phyloP scores from a whole-genome alignment of 2,888 invertebrate genomes.

The Andrena fulva region DNA sequence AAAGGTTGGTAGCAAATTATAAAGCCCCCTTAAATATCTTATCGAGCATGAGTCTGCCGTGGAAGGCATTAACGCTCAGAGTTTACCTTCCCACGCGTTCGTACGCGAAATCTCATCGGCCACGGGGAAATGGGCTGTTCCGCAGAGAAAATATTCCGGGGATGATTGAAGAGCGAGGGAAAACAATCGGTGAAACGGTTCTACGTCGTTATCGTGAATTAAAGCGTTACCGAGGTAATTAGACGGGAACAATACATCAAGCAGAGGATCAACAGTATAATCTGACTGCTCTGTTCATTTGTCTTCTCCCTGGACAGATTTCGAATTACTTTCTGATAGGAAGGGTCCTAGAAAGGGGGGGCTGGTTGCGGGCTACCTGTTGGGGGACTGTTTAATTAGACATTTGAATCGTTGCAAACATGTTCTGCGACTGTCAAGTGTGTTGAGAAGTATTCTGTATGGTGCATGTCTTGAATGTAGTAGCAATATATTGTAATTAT shows the following conservation, averaged over 20 bases:
- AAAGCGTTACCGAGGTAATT: constrained; percentile 8
- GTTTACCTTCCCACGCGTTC: constrained; percentile 1
- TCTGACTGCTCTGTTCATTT: not conserved
- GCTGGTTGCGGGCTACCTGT: no score
- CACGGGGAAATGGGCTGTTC: not conserved
- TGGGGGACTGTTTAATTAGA: no score
- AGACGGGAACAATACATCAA: constrained; percentile 3
- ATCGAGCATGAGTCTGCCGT: not conserved
- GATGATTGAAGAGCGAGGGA: not conserved
- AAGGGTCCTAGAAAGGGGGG: not conserved
- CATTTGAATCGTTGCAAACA: no score
- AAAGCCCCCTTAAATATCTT: not conserved
- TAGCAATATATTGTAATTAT: no score
- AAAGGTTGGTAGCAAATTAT: not conserved
- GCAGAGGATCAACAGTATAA: not conserved
- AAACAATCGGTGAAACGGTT: constrained; percentile 6
- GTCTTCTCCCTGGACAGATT: not conserved
- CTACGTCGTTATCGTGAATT: constrained; percentile 3
- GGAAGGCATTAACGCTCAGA: not conserved
- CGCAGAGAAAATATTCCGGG: not conserved
- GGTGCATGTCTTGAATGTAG: no score
- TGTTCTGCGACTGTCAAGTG: no score
- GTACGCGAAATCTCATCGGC: not conserved
- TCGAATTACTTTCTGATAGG: not conserved
- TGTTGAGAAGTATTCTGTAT: no score